phyloP scores from a whole-genome alignment of 2,888 invertebrate species.

The Drosophila meridiana region DNA sequence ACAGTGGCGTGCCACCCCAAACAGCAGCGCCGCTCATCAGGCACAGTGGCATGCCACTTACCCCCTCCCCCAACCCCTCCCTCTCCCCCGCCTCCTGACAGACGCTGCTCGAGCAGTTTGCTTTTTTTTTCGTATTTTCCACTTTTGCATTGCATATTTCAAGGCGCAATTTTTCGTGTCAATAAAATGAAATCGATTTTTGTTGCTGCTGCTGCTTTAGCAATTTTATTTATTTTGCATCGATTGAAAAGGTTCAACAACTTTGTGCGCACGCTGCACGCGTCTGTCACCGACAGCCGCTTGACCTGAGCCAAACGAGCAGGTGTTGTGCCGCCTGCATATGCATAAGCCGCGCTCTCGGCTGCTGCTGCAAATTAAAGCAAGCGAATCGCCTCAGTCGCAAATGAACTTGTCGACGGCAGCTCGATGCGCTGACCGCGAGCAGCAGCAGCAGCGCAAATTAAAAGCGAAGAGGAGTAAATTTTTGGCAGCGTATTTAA shows the following conservation, averaged over 20 bases:
- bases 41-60: conserved; percentile 8
- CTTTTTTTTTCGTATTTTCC: conserved; percentile 42
- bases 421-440: conserved; percentile 23
- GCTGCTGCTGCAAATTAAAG: conserved; percentile 15
- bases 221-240: conserved; percentile 15
- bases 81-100: neutral
- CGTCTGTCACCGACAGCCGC: conserved; percentile 45
- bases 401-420: conserved; percentile 59
- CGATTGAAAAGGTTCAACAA: conserved; percentile 66
- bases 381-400: conserved; percentile 36
- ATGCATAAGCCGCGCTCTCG: no score
- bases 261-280: conserved; percentile 44
- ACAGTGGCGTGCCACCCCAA: conserved; percentile 14
- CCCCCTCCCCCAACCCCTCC: neutral
- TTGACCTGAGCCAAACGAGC: conserved; percentile 39
- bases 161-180: conserved; percentile 76
- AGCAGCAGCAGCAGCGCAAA: conserved; percentile 51
- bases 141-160: conserved; percentile 72
- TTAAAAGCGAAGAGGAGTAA: conserved; percentile 79
- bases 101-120: neutral
- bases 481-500: conserved; percentile 76
- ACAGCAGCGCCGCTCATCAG: conserved; percentile 30
- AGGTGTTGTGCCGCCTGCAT: neutral
- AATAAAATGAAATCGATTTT: conserved; percentile 75
- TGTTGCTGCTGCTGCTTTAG: conserved; percentile 10